Conservation (phyloP, 2,797 vertebrate genomes). For the Acrocephalus scirpaceus region DNA sequence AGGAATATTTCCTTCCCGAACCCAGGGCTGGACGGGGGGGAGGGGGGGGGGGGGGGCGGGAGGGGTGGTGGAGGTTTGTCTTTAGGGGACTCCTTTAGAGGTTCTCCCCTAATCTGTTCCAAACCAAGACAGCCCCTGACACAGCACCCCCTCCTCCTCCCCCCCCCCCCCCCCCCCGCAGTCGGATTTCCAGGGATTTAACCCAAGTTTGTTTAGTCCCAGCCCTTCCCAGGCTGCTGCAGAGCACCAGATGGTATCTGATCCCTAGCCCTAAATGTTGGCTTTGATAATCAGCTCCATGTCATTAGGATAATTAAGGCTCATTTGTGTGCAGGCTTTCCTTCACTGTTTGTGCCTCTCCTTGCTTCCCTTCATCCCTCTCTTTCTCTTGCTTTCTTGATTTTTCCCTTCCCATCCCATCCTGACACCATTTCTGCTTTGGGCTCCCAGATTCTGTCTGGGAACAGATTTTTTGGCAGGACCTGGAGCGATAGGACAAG, state of each 20-base stretch:
- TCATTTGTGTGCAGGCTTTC: conserved; percentile 29
- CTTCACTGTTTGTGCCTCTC: fast-evolving
- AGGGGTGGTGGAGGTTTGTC: too few species aligned
- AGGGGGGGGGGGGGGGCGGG: too few species aligned
- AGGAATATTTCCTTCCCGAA: too few species aligned
- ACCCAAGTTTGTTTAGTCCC: background rate
- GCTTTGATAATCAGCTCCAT: conserved; percentile 61
- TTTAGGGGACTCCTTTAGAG: too few species aligned
- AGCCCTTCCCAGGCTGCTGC: conserved; percentile 15
- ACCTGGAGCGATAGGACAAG: fast-evolving
- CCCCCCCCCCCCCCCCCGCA: too few species aligned
- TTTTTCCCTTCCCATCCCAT: too few species aligned
- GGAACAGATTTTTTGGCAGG: background rate
- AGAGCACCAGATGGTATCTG: conserved; percentile 45
- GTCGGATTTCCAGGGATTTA: background rate
- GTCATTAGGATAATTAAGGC: conserved; percentile 45
- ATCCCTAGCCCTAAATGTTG: conserved; percentile 19
- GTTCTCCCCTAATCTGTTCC: too few species aligned
- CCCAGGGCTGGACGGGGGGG: too few species aligned
- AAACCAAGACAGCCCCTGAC: background rate
- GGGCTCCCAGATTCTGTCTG: background rate
- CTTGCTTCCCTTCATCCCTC: background rate
- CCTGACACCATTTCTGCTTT: background rate
- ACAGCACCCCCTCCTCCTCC: background rate
- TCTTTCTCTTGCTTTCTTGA: too few species aligned